Evolutionary conservation across 2,888 invertebrate genomes (phyloP).

Genomic region (Phragmatobia fuliginosa): DNA sequence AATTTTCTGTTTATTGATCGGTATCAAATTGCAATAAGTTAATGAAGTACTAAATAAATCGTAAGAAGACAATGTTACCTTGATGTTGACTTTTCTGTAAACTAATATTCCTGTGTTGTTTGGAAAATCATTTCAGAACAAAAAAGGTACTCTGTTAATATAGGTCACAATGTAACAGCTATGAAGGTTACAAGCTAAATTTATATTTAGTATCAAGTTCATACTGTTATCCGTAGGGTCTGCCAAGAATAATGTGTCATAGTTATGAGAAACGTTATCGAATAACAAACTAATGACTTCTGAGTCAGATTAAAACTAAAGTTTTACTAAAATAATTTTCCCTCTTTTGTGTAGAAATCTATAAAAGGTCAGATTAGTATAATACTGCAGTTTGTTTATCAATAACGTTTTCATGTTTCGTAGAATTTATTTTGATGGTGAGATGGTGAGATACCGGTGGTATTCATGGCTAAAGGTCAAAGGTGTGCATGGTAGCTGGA

Average conservation of each 20-base stretch:
- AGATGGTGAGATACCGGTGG: slow-evolving; percentile 47
- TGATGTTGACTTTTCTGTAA: background rate
- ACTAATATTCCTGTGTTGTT: background rate
- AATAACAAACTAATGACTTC: background rate
- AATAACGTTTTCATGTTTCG: slow-evolving; percentile 19
- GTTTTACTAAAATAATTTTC: background rate
- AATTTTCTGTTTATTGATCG: background rate
- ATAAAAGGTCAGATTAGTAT: background rate
- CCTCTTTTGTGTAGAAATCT: background rate
- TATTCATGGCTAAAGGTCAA: slow-evolving; percentile 59
- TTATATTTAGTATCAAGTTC: slow-evolving; percentile 1
- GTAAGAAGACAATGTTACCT: background rate
- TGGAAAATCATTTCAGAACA: background rate
- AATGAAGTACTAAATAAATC: background rate
- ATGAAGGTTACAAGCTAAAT: background rate
- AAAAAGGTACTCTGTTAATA: background rate
- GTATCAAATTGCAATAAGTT: background rate
- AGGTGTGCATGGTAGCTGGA: slow-evolving; percentile 41
- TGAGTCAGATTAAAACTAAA: slow-evolving; percentile 4
- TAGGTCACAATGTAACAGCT: background rate
- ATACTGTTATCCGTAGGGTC: background rate
- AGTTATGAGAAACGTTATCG: background rate
- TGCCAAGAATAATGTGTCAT: background rate
- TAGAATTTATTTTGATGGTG: slow-evolving; percentile 33
- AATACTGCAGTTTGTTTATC: slow-evolving; percentile 4